phyloP scores from a whole-genome alignment of 2,113 vertebrate species.

The Heptranchias perlo region DNA sequence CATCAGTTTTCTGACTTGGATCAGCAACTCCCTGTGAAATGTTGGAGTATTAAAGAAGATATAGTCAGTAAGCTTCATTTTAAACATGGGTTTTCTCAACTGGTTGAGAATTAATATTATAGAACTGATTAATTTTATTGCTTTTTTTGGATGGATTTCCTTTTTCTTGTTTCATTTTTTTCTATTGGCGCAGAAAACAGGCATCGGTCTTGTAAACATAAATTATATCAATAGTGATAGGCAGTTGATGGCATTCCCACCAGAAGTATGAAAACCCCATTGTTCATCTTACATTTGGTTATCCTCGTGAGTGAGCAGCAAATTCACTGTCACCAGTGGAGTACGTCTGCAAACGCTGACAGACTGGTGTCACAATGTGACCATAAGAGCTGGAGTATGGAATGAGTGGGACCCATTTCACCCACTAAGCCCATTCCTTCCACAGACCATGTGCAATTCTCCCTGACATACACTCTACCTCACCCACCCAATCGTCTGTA shows the following conservation, averaged over 20 bases:
- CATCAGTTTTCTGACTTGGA: slow-evolving; percentile 53
- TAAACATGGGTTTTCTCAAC: not conserved
- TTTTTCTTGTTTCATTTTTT: not conserved
- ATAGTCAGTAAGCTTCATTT: not conserved
- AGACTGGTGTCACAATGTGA: not conserved
- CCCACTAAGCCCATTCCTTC: not conserved
- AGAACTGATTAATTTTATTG: not conserved
- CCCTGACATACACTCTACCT: not conserved
- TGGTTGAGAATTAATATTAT: not conserved
- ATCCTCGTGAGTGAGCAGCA: not conserved
- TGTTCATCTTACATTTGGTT: not conserved
- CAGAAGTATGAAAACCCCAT: not conserved
- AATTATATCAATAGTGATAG: not conserved
- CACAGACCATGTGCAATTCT: not conserved
- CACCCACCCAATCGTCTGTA: no score
- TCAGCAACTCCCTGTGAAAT: slow-evolving; percentile 50
- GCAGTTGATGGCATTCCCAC: not conserved
- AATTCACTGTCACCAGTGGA: not conserved
- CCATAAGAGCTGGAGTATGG: not conserved
- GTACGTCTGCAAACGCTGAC: fast-evolving
- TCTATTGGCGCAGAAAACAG: not conserved
- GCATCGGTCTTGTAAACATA: not conserved
- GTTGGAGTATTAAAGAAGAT: not conserved
- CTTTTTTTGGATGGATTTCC: not conserved
- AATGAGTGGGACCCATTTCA: not conserved